Evolutionary conservation across 2,888 invertebrate species (phyloP), one percentile per base, ranked within the genome.

Genomic region (Aquatica leii): DNA sequence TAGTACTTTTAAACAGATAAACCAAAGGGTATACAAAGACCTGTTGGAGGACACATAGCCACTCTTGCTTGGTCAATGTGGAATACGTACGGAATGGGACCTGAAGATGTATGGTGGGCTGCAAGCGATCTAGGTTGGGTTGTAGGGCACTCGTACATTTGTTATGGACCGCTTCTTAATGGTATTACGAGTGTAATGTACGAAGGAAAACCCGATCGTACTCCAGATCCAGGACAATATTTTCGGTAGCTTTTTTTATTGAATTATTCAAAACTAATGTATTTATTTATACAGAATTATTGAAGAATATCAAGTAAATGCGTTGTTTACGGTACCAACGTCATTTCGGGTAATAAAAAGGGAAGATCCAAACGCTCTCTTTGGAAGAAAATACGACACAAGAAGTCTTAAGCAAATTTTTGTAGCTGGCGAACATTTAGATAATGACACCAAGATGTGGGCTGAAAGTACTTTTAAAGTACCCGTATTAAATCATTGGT

Each of bases 191-290:
- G 90, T 52, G 85, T 95, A 15, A 87, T 95, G 83, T 94, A 93
- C 75, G 93, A 97, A 81, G 97, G 97, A 1, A 97, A 97, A 78
- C 97, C 97, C 0, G 95, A 97, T 72, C 89, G 96, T 65, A 97
- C 97, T 0, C 97, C 97, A 0, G 94, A 97, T 81, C 91, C 96
- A 2, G 92, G 93, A 37, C 93, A 94, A 78, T 97, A 95, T 82
- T 97, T 95, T 80, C 88, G 94, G 93, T 92, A 77, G 21, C 11
- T 1, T 3, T 12, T 8, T 12, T 8, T 43, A 14, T 12, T 43
- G 1, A 8, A 43, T 8, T 43, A 17, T 43, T 14, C 14, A 43
- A 14, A 43, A 43, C 14, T 43, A 43, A 43, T 17, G 9, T 40
- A 15, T 43, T 51, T 75, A 75, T n/a, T n/a, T n/a, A n/a, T n/a